Base-by-base conservation (phyloP, 2,797 vertebrate species). In the Takifugu ocellatus region DNA sequence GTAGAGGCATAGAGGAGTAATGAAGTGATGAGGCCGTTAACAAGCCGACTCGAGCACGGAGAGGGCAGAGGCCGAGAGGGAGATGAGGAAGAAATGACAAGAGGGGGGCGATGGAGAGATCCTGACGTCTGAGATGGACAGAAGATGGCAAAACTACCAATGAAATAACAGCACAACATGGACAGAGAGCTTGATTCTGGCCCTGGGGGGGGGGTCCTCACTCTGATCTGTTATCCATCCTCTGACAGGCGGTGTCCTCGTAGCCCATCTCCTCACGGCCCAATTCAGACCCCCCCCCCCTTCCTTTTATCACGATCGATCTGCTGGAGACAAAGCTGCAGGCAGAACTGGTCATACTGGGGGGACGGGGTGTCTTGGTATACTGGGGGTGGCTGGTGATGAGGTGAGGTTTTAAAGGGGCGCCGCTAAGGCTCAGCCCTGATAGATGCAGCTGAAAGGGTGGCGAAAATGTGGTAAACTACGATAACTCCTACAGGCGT, bases 221-320 rank as follows among this genome's bases (percentile, higher is more conserved):
- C 64, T 48, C 49, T 57, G 48, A 62, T 61, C 61, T 39, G 70
- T 72, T 59, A 75, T 78, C 75, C 72, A 46, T 16, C 43, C 43
- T 59, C 45, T 61, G 36, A 74, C 66, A 68, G 51, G 43, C 46
- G n/a, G 54, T 33, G 8, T 21, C 21, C 21, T 54, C 31, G 51
- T 44, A 61, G 43, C 25, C 43, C 7, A 48, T 42, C 12, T 59
- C 60, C 62, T 75, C 61, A 17, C 69, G 55, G 64, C 15, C 49
- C 0, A 1, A 54, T 72, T 56, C 56, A 14, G 2, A 5, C 16
- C 16, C 51, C 47, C 17, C 16, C 16, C 51, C 47, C 17, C 68
- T 49, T 68, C 45, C 43, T 66, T 67, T 21, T 21, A 51, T 78
- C 72, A 77, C 57, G 70, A 82, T 69, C 47, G 42, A 61, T 63